Evolutionary conservation across 2,797 vertebrate species (phyloP).

Genomic region (Pelochelys cantorii): DNA sequence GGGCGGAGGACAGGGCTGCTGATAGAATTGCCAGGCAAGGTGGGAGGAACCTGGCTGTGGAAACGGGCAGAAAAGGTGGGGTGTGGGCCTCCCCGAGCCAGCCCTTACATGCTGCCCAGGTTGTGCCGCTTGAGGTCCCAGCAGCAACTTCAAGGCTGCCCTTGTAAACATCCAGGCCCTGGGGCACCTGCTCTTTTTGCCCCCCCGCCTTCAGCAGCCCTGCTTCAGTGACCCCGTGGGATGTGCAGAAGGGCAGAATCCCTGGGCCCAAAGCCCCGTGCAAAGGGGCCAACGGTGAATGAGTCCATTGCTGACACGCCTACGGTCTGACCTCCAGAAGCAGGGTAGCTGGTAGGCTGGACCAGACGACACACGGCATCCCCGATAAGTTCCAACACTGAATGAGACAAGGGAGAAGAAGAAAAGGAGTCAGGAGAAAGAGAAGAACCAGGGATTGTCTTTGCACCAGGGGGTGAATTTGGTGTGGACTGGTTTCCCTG

Average conservation of each 20-base stretch:
- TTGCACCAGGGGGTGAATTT: background rate
- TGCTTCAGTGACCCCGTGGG: background rate
- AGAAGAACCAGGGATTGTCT: background rate
- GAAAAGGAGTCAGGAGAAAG: fast-evolving
- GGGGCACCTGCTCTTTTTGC: too few species aligned
- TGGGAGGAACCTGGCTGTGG: too few species aligned
- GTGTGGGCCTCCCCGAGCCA: too few species aligned
- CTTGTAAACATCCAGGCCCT: too few species aligned
- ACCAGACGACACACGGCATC: background rate
- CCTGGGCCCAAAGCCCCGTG: background rate
- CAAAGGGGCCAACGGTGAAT: background rate
- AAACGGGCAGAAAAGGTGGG: too few species aligned
- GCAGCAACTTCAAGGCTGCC: too few species aligned
- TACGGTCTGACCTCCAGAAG: background rate
- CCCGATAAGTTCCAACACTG: background rate
- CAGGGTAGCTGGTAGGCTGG: background rate
- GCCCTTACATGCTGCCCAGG: too few species aligned
- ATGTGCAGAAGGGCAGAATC: background rate
- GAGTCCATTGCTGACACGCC: background rate
- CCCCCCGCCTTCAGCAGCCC: too few species aligned
- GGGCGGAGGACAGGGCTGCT: too few species aligned
- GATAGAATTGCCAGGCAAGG: too few species aligned
- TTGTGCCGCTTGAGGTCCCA: too few species aligned
- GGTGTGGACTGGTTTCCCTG: background rate
- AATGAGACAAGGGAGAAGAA: background rate